Evolutionary conservation across 2,113 vertebrate species (phyloP).

Genomic region (Progne subis): DNA sequence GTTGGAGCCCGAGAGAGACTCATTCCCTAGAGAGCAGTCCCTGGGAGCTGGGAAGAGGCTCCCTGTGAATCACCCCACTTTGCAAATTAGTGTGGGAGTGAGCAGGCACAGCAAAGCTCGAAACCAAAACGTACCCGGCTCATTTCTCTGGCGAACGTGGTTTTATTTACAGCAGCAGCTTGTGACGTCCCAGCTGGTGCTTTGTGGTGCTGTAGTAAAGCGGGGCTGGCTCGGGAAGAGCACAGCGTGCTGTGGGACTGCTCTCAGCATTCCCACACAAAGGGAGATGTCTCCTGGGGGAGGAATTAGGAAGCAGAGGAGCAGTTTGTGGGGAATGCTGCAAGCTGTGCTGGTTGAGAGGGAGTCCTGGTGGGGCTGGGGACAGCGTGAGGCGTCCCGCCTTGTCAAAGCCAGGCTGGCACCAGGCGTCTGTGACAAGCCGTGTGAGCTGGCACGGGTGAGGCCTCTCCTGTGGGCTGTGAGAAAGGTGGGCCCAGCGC

Average conservation of each 20-base stretch:
- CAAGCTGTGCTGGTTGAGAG: background rate
- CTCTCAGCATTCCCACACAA: background rate
- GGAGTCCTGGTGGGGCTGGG: background rate
- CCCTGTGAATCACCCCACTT: background rate
- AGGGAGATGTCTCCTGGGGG: background rate
- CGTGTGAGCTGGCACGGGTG: accelerated
- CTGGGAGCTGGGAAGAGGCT: background rate
- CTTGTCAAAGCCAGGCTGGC: background rate
- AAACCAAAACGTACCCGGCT: background rate
- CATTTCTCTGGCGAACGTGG: background rate
- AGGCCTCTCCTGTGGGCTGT: background rate
- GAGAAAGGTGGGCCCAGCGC: background rate
- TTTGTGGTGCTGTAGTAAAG: background rate
- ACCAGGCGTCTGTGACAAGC: background rate
- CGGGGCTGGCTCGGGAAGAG: background rate
- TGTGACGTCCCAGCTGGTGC: background rate
- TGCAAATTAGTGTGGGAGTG: background rate
- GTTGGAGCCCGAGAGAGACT: background rate
- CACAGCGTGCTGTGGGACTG: background rate
- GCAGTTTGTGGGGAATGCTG: background rate
- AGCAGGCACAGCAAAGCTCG: background rate
- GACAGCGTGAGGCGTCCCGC: too few species aligned
- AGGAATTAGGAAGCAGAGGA: background rate
- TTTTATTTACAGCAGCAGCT: background rate
- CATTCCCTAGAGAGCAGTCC: background rate